Evolutionary conservation across 2,797 vertebrate genomes (phyloP).

Genomic region (Ciconia nigra): DNA sequence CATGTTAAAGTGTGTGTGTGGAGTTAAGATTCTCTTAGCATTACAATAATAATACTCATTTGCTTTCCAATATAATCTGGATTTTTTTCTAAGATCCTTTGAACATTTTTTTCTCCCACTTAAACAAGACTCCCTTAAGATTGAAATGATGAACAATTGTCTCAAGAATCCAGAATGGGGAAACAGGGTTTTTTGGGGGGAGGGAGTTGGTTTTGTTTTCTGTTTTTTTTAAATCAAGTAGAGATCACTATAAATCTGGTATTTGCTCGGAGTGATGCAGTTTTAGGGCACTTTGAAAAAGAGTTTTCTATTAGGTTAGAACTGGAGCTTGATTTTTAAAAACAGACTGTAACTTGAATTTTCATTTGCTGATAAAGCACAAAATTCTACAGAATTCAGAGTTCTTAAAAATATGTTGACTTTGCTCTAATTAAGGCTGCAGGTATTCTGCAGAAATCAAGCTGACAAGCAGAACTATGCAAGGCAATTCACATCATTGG

Average conservation of each 20-base stretch:
- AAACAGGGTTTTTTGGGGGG: accelerated
- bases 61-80: background rate
- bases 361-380: background rate
- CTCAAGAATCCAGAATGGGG: background rate
- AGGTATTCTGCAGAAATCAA: background rate
- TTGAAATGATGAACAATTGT: background rate
- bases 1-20: background rate
- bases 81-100: background rate
- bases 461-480: background rate
- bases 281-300: background rate
- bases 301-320: background rate
- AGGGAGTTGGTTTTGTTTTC: background rate
- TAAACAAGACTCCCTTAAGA: background rate
- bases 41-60: background rate
- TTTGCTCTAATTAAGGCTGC: background rate
- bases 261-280: background rate
- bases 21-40: background rate
- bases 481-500: background rate
- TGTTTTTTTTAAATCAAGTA: background rate
- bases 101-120: background rate
- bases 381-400: background rate
- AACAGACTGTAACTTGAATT: background rate
- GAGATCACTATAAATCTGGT: background rate
- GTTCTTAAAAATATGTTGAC: background rate
- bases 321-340: background rate